Evolutionary conservation across 1,140 invertebrate genomes (phyloP).

Genomic region (Drosophila jambulina): DNA sequence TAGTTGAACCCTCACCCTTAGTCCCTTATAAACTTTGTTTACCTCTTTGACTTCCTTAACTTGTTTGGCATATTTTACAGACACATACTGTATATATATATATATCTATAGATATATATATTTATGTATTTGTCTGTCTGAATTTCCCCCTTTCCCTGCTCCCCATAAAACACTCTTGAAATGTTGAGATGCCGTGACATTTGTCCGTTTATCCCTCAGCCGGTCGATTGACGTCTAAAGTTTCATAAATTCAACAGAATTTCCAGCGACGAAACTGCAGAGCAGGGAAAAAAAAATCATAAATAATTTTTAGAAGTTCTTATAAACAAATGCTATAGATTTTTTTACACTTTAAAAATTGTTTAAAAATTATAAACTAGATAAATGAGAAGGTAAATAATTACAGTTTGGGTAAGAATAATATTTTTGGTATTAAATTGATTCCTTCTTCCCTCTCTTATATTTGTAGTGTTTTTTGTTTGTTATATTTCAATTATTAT

Average conservation of each 20-base stretch:
- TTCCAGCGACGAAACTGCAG: conserved; percentile 25
- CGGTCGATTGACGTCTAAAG: conserved; percentile 64
- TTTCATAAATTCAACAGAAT: conserved; percentile 81
- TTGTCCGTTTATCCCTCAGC: conserved; percentile 51
- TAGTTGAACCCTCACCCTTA: neutral
- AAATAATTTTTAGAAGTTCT: conserved; percentile 30
- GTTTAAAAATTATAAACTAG: neutral
- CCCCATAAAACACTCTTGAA: conserved; percentile 41
- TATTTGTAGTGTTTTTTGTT: no score
- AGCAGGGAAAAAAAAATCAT: neutral
- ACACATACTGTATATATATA: neutral
- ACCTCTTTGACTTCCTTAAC: conserved; percentile 24
- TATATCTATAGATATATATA: neutral
- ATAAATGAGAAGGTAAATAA: no score
- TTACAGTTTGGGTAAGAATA: neutral
- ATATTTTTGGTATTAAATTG: neutral
- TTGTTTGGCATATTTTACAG: conserved; percentile 41
- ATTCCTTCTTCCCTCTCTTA: neutral
- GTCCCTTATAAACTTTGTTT: conserved; percentile 1
- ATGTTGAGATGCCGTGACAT: conserved; percentile 54
- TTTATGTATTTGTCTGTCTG: neutral
- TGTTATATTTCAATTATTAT: conserved; percentile 39
- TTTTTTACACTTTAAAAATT: neutral
- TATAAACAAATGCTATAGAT: neutral
- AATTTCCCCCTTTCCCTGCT: neutral